These are phyloP conservation scores for Anabacerthia variegaticeps DNA, from an alignment of 2,797 vertebrate genomes.

Conservation along the genomic window DNA sequence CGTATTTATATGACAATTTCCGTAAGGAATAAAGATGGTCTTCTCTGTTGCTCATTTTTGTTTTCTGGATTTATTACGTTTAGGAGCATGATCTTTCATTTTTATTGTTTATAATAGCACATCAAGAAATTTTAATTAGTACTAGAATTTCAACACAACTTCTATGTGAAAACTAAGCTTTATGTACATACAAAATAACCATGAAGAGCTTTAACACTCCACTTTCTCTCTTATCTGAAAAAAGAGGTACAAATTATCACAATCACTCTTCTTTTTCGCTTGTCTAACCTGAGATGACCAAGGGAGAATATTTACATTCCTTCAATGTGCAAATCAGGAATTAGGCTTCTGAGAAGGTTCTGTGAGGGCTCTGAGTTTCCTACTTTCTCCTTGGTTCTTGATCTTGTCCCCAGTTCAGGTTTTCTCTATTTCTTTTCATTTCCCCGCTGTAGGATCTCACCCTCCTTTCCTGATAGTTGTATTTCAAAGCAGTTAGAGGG, in stretches of 20 bases:
- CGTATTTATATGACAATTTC: neutral
- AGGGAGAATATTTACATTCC: neutral
- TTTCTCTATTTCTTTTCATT: neutral
- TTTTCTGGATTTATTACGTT: neutral
- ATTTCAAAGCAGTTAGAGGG: neutral
- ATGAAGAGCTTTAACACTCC: neutral
- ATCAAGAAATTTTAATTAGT: neutral
- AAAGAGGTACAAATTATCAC: neutral
- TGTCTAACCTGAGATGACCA: fast-evolving
- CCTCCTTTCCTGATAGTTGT: neutral
- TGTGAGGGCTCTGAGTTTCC: neutral
- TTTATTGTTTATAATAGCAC: neutral
- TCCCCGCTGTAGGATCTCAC: neutral
- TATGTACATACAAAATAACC: neutral
- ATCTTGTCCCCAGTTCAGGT: neutral
- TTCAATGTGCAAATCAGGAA: neutral
- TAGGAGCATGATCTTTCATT: neutral
- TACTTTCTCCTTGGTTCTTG: neutral
- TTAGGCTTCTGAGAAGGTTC: neutral
- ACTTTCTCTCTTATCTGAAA: neutral
- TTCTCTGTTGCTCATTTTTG: neutral
- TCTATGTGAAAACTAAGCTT: neutral
- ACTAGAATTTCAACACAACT: neutral
- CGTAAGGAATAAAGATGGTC: neutral
- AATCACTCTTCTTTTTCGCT: neutral